Conservation (phyloP, 2,888 invertebrate species). For the Dryococelus australis region DNA sequence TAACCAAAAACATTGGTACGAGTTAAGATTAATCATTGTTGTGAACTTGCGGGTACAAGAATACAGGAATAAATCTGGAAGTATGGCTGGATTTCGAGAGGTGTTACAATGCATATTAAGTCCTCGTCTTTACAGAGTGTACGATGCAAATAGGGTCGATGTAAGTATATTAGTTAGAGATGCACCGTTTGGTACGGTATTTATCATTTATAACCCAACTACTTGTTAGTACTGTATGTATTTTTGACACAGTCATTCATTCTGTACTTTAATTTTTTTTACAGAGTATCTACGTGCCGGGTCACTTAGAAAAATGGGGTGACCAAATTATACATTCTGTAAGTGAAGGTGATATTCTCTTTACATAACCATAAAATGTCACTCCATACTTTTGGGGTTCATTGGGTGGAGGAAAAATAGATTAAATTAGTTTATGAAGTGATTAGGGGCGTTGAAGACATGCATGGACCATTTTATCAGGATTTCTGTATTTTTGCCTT, state of each 20-base stretch:
- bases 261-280: slow-evolving; percentile 52
- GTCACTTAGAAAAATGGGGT: slow-evolving; percentile 73
- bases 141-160: slow-evolving; percentile 68
- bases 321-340: slow-evolving; percentile 75
- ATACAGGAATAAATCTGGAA: neutral
- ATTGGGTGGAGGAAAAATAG: neutral
- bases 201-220: neutral
- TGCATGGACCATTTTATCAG: too few relatives aligned
- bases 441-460: neutral
- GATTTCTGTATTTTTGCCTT: too few relatives aligned
- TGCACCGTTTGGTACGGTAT: neutral
- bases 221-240: neutral
- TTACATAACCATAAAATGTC: slow-evolving; percentile 21
- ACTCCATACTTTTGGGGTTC: neutral
- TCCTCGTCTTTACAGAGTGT: slow-evolving; percentile 75
- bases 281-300: slow-evolving; percentile 73
- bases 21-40: neutral
- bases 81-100: slow-evolving; percentile 61
- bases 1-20: neutral
- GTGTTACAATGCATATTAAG: slow-evolving; percentile 73
- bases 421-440: neutral
- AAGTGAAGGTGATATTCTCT: slow-evolving; percentile 54
- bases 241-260: neutral
- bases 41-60: neutral
- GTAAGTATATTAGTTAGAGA: slow-evolving; percentile 54